phyloP scores from a whole-genome alignment of 2,888 invertebrate genomes.

The Synanthedon tipuliformis region DNA sequence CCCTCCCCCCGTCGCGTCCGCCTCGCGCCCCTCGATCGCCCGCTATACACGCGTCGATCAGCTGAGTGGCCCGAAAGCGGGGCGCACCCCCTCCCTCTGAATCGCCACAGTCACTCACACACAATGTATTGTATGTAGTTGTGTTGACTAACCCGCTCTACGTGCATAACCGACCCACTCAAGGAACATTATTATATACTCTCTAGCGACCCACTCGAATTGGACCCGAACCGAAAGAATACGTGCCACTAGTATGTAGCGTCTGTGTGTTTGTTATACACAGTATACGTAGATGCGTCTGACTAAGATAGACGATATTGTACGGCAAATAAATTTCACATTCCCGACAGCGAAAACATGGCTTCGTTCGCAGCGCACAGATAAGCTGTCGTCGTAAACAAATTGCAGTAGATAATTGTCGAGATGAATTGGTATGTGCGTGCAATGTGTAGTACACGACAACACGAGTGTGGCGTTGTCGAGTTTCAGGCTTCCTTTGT shows the following conservation, averaged over 20 bases:
- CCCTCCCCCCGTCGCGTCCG: constrained; percentile 3
- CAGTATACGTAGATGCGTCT: no score
- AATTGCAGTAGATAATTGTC: constrained; percentile 9
- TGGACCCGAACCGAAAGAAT: constrained; percentile 1
- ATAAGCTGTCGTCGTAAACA: constrained; percentile 7
- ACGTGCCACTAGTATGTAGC: constrained; percentile 2
- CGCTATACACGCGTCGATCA: constrained; percentile 44
- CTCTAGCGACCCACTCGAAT: constrained; percentile 5
- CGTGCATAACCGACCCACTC: constrained; percentile 2
- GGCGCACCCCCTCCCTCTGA: constrained; percentile 26
- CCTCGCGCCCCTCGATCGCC: constrained; percentile 1
- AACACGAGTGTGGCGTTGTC: constrained; percentile 9
- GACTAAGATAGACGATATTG: not conserved
- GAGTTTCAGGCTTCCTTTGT: constrained; percentile 63
- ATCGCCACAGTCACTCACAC: constrained; percentile 10
- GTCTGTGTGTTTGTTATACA: constrained; percentile 1
- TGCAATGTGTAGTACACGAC: constrained; percentile 15
- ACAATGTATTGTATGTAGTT: constrained; percentile 30
- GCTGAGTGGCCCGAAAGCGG: constrained; percentile 33
- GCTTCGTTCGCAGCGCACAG: not conserved
- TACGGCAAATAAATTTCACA: not conserved
- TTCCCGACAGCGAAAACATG: not conserved
- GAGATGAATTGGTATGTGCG: constrained; percentile 13
- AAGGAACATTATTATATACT: no score
- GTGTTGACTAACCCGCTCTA: constrained; percentile 30